Evolutionary conservation across 2,113 vertebrate genomes (phyloP), one percentile per base, ranked within the genome.

Genomic region (Aleadryas rufinucha): DNA sequence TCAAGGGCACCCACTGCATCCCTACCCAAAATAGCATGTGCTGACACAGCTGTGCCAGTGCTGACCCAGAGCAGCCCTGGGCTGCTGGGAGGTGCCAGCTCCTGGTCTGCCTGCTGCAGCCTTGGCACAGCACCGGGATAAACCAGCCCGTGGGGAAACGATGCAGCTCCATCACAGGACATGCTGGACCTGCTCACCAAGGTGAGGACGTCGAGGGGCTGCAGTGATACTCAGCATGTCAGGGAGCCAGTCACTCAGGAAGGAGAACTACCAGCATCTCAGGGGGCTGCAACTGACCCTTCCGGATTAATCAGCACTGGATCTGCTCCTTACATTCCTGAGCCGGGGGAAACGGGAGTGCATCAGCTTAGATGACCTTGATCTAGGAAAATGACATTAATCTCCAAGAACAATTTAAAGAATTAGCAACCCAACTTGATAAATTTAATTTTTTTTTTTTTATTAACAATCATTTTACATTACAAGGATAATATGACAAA

Each of bases 381-480:
- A 2, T 33, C 53, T 30, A 23, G 27, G 20, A 70, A 81, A 83
- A 61, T 39, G 16, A 41, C 27, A 31, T 59, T 37, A 63, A 59
- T 14, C 11, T 90, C 52, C 59, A 80, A 68, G 45, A 89, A 61
- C 2, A 42, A 65, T 0, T 35, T 21, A 77, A 93, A 92, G 24
- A 72, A 82, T 45, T 33, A 52, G 41, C 39, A 74, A 93, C 23
- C 11, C 37, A 50, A 31, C 20, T 66, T 41, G 54, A 81, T 96
- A 96, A 98, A 98, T 96, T 97, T 97, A 97, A 96, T 2, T 71
- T 89, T 98, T 98, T 93, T 98, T 93, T 98, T 96, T 97, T 98
- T 98, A 98, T 98, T 98, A 98, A 98, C 98, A 98, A 98, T 97
- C 97, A 98, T 97, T 97, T 98, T 98, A 98, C 98, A 98, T 98